Evolutionary conservation across 2,888 invertebrate species (phyloP).

Genomic region (Diplolepis rosae): DNA sequence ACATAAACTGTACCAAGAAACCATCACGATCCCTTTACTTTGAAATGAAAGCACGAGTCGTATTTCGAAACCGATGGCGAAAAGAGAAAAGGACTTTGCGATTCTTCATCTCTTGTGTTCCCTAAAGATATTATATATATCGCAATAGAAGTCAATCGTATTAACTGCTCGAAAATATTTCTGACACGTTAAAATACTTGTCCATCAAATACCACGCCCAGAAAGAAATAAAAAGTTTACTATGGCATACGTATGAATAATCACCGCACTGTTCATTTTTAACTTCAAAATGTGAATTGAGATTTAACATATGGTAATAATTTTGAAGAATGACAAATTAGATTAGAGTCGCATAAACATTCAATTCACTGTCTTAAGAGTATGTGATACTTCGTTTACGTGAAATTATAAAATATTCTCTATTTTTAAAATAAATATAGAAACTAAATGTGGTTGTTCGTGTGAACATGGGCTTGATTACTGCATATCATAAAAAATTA

Average conservation of each 20-base stretch:
- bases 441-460: too few relatives aligned
- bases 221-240: not conserved
- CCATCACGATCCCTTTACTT: constrained; percentile 8
- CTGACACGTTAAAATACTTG: not conserved
- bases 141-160: constrained; percentile 7
- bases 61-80: constrained; percentile 2
- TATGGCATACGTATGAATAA: not conserved
- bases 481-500: too few relatives aligned
- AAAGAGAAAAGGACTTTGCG: constrained; percentile 11
- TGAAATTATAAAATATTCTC: too few relatives aligned
- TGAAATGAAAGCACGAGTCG: constrained; percentile 2
- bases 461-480: too few relatives aligned
- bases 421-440: too few relatives aligned
- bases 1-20: not conserved
- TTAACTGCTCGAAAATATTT: not conserved
- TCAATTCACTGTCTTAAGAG: too few relatives aligned
- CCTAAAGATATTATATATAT: not conserved
- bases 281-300: not conserved
- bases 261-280: not conserved
- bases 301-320: too few relatives aligned
- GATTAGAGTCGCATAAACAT: too few relatives aligned
- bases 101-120: not conserved
- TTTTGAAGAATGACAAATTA: too few relatives aligned
- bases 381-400: too few relatives aligned
- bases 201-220: constrained; percentile 6